A percentile compares a stretch with the other conserved stretches of the same genome.
These are phyloP conservation scores for Phalacrocorax brasilianus DNA, from an alignment of 2,113 vertebrate species.

Conservation along the genomic window DNA sequence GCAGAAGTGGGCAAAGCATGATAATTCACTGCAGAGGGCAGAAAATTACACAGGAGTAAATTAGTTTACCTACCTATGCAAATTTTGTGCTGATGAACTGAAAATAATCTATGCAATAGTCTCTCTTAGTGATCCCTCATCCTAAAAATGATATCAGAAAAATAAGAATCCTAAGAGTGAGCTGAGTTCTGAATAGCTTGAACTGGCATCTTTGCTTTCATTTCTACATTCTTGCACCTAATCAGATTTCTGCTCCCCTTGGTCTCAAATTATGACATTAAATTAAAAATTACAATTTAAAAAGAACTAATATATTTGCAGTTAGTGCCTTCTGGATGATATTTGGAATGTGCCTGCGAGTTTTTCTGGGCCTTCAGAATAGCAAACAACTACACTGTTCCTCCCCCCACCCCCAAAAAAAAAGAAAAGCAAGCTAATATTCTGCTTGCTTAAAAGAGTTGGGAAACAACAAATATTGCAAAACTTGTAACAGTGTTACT, in stretches of 20 bases:
- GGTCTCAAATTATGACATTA: not conserved
- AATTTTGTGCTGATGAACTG: not conserved
- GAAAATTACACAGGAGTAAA: not conserved
- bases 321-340: not conserved
- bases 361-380: not conserved
- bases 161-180: not conserved
- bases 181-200: not conserved
- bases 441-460: not conserved
- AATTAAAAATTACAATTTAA: not conserved
- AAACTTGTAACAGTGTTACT: not conserved
- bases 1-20: not conserved
- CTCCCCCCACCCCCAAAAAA: no score
- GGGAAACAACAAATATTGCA: constrained; percentile 45
- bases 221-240: not conserved
- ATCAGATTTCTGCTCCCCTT: not conserved
- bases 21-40: not conserved
- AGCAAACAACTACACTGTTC: not conserved
- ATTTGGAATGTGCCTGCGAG: not conserved
- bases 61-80: not conserved
- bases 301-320: not conserved
- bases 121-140: not conserved
- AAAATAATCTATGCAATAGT: not conserved
- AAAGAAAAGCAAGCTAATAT: not conserved
- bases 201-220: not conserved
- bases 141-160: not conserved